Evolutionary conservation across 1,140 invertebrate species (phyloP).

Genomic region (Coptotermes formosanus): DNA sequence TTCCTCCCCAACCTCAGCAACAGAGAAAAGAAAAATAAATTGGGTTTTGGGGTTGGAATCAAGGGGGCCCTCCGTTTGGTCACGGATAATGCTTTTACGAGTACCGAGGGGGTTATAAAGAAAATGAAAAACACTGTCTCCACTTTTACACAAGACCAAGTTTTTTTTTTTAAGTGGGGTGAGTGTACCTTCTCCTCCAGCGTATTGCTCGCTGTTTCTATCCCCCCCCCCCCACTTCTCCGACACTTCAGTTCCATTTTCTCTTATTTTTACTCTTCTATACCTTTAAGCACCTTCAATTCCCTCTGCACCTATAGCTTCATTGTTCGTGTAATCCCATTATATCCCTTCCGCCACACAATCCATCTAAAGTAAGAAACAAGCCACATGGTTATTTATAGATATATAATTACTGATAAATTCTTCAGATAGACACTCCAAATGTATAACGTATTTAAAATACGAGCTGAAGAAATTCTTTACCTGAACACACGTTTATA

Average conservation of each 20-base stretch:
- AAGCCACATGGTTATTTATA: too few species aligned
- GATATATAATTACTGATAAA: too few species aligned
- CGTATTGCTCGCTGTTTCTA: neutral
- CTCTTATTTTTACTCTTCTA: slow-evolving; percentile 13
- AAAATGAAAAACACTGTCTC: slow-evolving; percentile 74
- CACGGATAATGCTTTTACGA: slow-evolving; percentile 81
- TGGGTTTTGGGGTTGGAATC: slow-evolving; percentile 32
- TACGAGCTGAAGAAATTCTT: too few species aligned
- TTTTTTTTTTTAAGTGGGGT: slow-evolving; percentile 2
- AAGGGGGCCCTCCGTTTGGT: slow-evolving; percentile 46
- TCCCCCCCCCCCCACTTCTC: neutral
- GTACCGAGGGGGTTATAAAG: slow-evolving; percentile 78
- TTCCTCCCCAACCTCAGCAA: neutral
- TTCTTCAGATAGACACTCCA: too few species aligned
- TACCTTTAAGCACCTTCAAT: neutral
- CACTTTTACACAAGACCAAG: slow-evolving; percentile 39
- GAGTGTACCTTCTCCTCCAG: neutral
- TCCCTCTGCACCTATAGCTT: slow-evolving; percentile 9
- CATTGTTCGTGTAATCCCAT: neutral
- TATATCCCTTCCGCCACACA: neutral
- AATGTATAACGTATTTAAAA: too few species aligned
- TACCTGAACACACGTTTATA: too few species aligned
- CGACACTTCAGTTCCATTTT: neutral
- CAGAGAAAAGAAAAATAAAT: slow-evolving; percentile 34
- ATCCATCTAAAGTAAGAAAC: neutral